These are phyloP conservation scores for Tiliacea aurago DNA, from an alignment of 2,888 invertebrate species.

Conservation along the genomic window DNA sequence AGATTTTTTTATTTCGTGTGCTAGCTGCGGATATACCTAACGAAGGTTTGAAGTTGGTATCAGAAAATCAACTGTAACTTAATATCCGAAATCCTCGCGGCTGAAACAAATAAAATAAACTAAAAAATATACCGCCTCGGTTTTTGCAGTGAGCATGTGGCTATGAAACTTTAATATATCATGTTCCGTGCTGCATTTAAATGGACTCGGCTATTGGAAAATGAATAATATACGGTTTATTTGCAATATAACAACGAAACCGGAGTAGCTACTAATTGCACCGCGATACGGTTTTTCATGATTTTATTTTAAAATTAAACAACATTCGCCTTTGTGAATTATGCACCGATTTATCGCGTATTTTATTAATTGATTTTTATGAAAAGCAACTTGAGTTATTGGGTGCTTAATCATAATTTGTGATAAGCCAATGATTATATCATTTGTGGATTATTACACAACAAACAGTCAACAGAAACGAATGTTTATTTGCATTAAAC, in stretches of 20 bases:
- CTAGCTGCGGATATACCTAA: too few species aligned
- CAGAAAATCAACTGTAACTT: constrained; percentile 11
- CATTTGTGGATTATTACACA: background rate
- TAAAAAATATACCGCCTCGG: constrained; percentile 17
- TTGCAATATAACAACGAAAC: constrained; percentile 40
- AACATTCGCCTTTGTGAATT: constrained; percentile 15
- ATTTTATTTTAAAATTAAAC: constrained; percentile 29
- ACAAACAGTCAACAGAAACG: background rate
- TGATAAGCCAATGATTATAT: constrained; percentile 11
- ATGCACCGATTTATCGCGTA: constrained; percentile 26
- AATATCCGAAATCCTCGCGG: constrained; percentile 9
- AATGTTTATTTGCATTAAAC: background rate
- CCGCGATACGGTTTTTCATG: constrained; percentile 2
- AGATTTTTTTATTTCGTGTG: too few species aligned
- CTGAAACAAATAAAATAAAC: constrained; percentile 12
- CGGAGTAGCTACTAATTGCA: constrained; percentile 44
- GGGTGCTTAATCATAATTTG: constrained; percentile 14
- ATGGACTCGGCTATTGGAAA: constrained; percentile 54
- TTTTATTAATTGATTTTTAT: constrained; percentile 10
- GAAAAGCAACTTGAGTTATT: constrained; percentile 15
- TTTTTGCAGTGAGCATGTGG: constrained; percentile 44
- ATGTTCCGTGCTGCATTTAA: constrained; percentile 57
- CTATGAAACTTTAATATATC: constrained; percentile 62
- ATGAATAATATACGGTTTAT: constrained; percentile 57
- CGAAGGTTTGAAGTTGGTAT: background rate